Evolutionary conservation across 2,888 invertebrate genomes (phyloP).

Genomic region (Nymphalis c-album): DNA sequence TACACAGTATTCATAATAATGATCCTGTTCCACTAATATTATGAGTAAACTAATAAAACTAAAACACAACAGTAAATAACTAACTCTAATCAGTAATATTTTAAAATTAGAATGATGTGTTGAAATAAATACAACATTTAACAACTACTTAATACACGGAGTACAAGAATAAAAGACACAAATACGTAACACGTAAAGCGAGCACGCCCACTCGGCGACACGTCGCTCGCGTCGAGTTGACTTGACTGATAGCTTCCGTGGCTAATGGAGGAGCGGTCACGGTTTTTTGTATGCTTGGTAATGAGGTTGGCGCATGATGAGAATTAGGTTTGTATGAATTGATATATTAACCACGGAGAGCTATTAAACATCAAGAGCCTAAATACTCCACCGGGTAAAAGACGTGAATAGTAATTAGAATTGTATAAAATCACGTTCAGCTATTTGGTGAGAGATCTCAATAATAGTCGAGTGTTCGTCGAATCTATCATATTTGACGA

Average conservation of each 20-base stretch:
- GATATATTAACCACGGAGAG: no score
- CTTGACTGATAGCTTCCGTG: conserved; percentile 33
- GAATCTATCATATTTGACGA: no score
- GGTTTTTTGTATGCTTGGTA: conserved; percentile 27
- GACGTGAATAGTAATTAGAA: no score
- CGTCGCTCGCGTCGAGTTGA: conserved; percentile 19
- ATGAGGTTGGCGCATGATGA: conserved; percentile 17
- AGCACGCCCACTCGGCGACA: conserved; percentile 27
- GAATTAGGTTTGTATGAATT: conserved; percentile 1
- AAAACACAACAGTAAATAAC: no score
- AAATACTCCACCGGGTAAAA: no score
- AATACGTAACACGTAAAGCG: conserved; percentile 15
- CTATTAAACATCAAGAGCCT: no score
- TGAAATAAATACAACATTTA: conserved; percentile 1
- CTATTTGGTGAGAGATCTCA: no score
- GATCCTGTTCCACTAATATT: no score
- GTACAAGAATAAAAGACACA: not conserved
- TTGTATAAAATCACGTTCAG: no score
- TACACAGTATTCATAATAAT: no score
- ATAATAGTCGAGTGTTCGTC: no score
- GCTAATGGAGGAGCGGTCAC: conserved; percentile 28
- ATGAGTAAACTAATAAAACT: not conserved
- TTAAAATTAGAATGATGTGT: not conserved
- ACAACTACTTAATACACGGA: not conserved
- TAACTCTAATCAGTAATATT: not conserved